phyloP scores from a whole-genome alignment of 1,140 invertebrate genomes.

The Galleria mellonella region DNA sequence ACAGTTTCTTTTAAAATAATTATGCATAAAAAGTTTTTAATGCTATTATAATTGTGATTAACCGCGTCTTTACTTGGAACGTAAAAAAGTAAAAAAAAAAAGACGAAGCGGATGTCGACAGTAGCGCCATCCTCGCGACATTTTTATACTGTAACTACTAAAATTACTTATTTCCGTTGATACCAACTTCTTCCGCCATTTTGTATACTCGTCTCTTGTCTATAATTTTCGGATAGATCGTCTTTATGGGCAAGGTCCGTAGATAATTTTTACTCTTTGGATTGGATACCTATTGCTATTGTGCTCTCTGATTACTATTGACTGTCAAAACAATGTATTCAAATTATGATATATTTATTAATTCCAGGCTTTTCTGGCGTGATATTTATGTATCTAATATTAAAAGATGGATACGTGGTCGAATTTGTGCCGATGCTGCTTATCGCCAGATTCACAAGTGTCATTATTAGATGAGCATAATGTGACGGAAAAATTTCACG shows the following conservation, averaged over 20 bases:
- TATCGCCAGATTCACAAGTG: conserved; percentile 51
- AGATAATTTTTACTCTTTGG: conserved; percentile 74
- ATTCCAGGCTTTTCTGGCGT: conserved; percentile 50
- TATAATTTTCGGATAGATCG: conserved; percentile 68
- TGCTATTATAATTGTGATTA: too few relatives aligned
- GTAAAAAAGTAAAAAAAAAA: too few relatives aligned
- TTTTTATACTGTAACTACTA: too few relatives aligned
- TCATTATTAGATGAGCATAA: conserved; percentile 46
- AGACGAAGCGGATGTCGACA: too few relatives aligned
- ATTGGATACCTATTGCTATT: conserved; percentile 52
- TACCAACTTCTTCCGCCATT: conserved; percentile 47
- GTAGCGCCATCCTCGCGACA: too few relatives aligned
- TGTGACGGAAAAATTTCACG: conserved; percentile 51
- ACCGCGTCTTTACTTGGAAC: too few relatives aligned
- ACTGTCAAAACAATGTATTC: conserved; percentile 59
- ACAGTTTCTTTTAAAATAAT: too few relatives aligned
- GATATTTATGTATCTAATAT: conserved; percentile 40
- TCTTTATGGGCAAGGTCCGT: conserved; percentile 70
- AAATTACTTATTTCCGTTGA: too few relatives aligned
- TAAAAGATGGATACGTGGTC: conserved; percentile 64
- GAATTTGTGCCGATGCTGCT: conserved; percentile 65
- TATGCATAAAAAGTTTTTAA: too few relatives aligned
- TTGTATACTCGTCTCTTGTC: conserved; percentile 58
- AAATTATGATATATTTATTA: conserved; percentile 26
- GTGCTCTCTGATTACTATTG: conserved; percentile 50